A percentile compares a stretch with the other conserved stretches of the same genome.
These are phyloP conservation scores for Peromyscus eremicus DNA, from an alignment of 2,797 vertebrate species.

Conservation along the genomic window DNA sequence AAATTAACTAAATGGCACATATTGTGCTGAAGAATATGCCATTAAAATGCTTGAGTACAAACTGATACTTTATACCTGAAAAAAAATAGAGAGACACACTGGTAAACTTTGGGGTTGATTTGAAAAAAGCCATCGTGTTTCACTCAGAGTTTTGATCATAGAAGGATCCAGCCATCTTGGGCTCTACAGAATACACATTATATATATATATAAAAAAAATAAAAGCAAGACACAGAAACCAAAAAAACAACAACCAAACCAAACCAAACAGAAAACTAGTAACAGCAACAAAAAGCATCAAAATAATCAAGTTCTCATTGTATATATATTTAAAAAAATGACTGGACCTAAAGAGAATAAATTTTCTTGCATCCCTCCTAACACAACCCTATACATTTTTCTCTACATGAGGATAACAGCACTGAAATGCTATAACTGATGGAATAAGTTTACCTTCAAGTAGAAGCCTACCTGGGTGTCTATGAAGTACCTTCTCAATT, in stretches of 20 bases:
- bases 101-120: conserved; percentile 11
- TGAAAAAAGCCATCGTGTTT: neutral
- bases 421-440: neutral
- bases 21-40: neutral
- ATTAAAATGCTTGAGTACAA: neutral
- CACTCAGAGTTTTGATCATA: conserved; percentile 3
- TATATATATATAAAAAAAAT: no score
- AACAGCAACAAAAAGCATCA: neutral
- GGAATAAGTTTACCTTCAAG: conserved; percentile 64
- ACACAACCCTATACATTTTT: neutral
- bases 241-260: neutral
- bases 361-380: neutral
- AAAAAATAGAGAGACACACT: neutral
- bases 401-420: neutral
- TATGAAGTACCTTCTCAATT: conserved; percentile 72
- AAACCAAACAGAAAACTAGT: neutral
- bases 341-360: neutral
- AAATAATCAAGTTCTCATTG: neutral
- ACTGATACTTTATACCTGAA: neutral
- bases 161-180: neutral
- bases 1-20: conserved; percentile 61
- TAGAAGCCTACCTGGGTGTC: conserved; percentile 30
- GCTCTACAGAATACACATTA: neutral
- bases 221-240: no score
- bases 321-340: neutral